Base-by-base conservation (phyloP, 2,888 invertebrate species). In the Melanchra persicariae region DNA sequence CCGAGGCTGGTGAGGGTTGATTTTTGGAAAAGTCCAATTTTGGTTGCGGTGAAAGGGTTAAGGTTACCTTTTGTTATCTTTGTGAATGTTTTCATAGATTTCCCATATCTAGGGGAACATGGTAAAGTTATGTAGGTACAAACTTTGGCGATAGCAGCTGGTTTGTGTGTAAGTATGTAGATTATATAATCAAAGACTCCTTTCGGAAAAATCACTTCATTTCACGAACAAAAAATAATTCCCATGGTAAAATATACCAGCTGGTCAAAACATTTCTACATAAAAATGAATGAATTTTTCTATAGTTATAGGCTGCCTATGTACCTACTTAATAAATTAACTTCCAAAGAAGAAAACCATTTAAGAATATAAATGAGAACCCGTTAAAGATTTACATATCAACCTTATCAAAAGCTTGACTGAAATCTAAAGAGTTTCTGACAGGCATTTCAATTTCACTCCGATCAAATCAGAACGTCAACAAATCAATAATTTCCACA, bases 21-120 rank as follows among this genome's bases (percentile, higher is more conserved):
- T 86, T 85, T 86, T 81, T 81, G 73, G 72, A 77, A 81, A 82
- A 77, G 80, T 83, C 70, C 77, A 83, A 84, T 85, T 83, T 74
- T 74, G 75, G 64, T 77, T 77, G 81, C 74, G 80, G 84, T 74
- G 63, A 65, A 73, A 80, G 76, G 80, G 82, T 83, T 82, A 82
- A 74, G 81, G 84, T 83, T 81, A 67, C 45, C 69, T 51, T 58
- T 74, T 77, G 77, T 77, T 79, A 71, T 74, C 63, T 66, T 70
- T 70, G 58, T 68, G 54, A 70, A 60, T 51, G 49, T 55, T 62
- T 65, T 54, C 34, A 67, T 74, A 54, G 55, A 70, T 70, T 54
- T 65, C 22, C 24, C 57, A 52, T 70, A 65, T 60, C 61, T 51
- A 49, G 15, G 43, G 22, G 34, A 66, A 51, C 4, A 47, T 43